Base-by-base conservation (phyloP, 2,888 invertebrate species). In the Limnephilus rhombicus region DNA sequence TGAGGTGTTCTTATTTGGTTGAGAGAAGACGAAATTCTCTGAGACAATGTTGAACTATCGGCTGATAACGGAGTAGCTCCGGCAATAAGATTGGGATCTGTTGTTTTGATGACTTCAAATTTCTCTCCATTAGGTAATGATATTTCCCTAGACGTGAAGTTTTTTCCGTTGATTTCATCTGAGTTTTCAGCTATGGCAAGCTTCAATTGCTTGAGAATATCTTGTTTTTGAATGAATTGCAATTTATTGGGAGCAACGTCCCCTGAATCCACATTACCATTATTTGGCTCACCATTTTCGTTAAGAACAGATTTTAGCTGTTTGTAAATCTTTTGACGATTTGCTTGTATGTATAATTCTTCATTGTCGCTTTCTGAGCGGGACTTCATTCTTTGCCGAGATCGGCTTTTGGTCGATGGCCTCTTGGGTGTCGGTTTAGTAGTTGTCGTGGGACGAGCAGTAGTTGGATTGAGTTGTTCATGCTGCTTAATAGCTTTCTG, bases 41-140 rank as follows among this genome's bases (percentile, higher is more conserved):
- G 95, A 82, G 96, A 94, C 93, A 96, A 94, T 1, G 96, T 94
- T 2, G 96, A 94, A 93, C 95, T 94, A 88, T 96, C 95, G 41
- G 96, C 96, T 85, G 96, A 95, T 86, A 97, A 95, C 68, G 95
- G 95, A 83, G 96, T 95, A 68, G 96, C 96, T 34, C 97, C 97
- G n/a, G 97, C 96, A 80, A 97, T 97, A 81, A 97, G 95, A 94
- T 97, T 97, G 0, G 98, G 98, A 94, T 98, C 97, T 0, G 96
- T 96, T 0, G 98, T 98, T 94, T 97, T 96, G 91, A 97, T 97
- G 0, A 97, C 97, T 95, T 98, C 98, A 29, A 98, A 97, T 94
- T 97, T 97, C 94, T 98, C 97, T 0, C 98, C 98, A 94, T 98
- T 98, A 0, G 97, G 96, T 87, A 98, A 94, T 12, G 98, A 97